Evolutionary conservation across 2,113 vertebrate genomes (phyloP).

Genomic region (Aepyceros melampus): DNA sequence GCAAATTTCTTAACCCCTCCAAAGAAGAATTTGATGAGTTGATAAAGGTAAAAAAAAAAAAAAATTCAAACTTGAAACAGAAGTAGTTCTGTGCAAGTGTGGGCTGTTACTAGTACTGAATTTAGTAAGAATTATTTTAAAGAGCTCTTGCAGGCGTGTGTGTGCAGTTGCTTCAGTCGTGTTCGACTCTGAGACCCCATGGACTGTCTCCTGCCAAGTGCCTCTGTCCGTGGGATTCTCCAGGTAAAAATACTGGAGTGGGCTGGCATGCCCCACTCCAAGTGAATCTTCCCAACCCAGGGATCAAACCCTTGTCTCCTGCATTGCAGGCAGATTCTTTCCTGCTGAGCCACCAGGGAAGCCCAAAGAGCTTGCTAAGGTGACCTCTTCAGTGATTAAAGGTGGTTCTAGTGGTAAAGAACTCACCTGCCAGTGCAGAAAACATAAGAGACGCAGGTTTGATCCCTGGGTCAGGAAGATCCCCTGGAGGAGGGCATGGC

Average conservation of each 20-base stretch:
- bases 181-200: neutral
- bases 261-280: neutral
- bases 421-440: neutral
- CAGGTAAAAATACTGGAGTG: neutral
- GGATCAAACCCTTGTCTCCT: neutral
- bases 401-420: neutral
- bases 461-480: neutral
- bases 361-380: neutral
- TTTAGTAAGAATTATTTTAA: neutral
- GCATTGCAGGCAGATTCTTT: neutral
- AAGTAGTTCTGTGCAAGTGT: neutral
- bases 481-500: neutral
- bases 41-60: neutral
- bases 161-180: fast-evolving
- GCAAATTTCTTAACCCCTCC: neutral
- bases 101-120: neutral
- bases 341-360: neutral
- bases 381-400: neutral
- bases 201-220: neutral
- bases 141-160: neutral
- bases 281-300: neutral
- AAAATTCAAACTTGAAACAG: neutral
- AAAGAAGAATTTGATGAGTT: neutral
- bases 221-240: neutral
- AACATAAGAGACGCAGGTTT: neutral